Evolutionary conservation across 2,888 invertebrate genomes (phyloP), one percentile per base, ranked within the genome.

Genomic region (Chrysolina oricalcia): DNA sequence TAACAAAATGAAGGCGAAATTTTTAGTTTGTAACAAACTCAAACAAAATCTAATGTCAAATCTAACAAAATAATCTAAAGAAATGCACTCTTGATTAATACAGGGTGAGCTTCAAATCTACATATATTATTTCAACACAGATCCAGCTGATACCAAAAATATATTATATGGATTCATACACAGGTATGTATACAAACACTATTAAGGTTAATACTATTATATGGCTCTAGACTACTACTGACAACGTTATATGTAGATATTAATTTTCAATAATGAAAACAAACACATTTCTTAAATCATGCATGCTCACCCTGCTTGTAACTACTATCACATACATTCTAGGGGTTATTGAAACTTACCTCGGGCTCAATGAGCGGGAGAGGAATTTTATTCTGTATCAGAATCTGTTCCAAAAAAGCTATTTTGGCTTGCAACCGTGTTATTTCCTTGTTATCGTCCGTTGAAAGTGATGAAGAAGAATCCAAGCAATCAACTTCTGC

Each of bases 401-500:
- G 80, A 63, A 88, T 81, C 72, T 88, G 87, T 81, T 89, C 89
- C 27, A 89, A 82, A 74, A 88, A 87, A 21, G 86, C 85, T 63
- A 89, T 83, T 80, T 87, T 87, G 3, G 87, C 85, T 77, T 87
- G 87, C 75, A 89, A 81, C 48, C 85, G 81, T 11, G 78, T 80
- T 15, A 86, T 73, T 77, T 87, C 86, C 11, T 85, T 84, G 73
- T 77, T 80, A 50, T 84, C 83, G 41, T 76, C 78, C 0, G 73
- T 76, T 17, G 82, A 82, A 15, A 76, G 75, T 23, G 86, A 86
- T 41, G 86, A 79, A 15, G 88, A 87, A 4, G 85, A 86, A 78
- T 88, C 88, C 23, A 86, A 81, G 74, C 85, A 85, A 72, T 88
- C 88, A 56, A 88, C 81, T 81, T 89, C 89, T 6, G 88, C 87